Base-by-base conservation (phyloP, 2,113 vertebrate species). In the Bos indicus region DNA sequence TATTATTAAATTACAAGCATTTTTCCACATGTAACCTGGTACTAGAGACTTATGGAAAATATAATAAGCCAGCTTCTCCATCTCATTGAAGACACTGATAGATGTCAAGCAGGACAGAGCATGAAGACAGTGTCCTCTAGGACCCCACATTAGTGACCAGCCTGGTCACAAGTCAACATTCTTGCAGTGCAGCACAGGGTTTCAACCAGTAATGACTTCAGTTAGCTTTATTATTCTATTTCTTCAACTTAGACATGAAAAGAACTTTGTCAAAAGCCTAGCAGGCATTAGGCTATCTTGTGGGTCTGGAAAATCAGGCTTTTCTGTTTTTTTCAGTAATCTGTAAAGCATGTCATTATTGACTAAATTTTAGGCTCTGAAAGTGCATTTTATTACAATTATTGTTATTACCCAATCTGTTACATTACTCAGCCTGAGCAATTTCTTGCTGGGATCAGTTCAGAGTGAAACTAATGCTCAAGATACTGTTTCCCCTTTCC, bases 371-470 rank as follows among this genome's bases (percentile, higher is more conserved):
- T 91, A 51, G 62, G 54, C 56, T 97, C 90, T 67, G 57, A 40
- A 94, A 88, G 43, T 10, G 25, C 48, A n/a, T 33, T 60, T 67
- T 71, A 82, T 89, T 80, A n/a, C 13, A 7, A 67, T 88, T 56
- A 60, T 36, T 51, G 48, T 52, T 82, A 52, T 85, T 74, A 90
- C 87, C 78, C 92, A 96, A 16, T 96, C 97, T 95, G 62, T 88
- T 90, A 48, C 15, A 30, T 88, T 25, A 26, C 95, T 83, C 95
- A 90, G 90, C 48, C 88, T 91, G 89, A 97, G 94, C 64, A 95
- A 56, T 57, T 95, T n/a, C 83, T 94, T 87, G 51, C 52, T 52
- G 40, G 78, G 13, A 57, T 94, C 62, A 62, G 87, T 80, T 96
- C 94, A 93, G 94, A 97, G 56, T 64, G 81, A 78, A 92, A 97